Evolutionary conservation across 64 coral and sea anemone genomes (phyloP), one percentile per base, ranked within the genome.

Genomic region (Stichodactyla mertensii): DNA sequence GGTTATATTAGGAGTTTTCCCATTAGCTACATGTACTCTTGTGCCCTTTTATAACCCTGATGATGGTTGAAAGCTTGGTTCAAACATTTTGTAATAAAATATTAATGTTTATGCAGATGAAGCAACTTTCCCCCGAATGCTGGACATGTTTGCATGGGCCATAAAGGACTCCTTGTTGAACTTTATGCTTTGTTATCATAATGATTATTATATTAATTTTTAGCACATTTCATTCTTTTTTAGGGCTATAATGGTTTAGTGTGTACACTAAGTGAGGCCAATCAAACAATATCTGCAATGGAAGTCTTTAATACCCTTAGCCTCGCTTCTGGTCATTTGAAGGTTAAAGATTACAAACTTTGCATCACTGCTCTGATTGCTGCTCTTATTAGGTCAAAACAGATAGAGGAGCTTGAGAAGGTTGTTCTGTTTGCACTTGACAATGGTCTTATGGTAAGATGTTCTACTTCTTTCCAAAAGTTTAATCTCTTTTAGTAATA

Each of bases 231-330:
- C 57, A 59, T 59, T 59, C 20, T 84, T 84, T 85, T 61, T 4
- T 64, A 85, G 83, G 83, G 55, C 8, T 85, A 61, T 36, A 85
- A 62, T 85, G 52, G 55, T 55, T 18, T 85, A n/a, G 22, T 85
- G 5, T 85, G 83, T 85, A 5, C 60, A 36, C 55, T 85, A 16
- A 45, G 83, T 16, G 31, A 59, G 54, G 57, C 19, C 6, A 85
- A 85, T 64, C 83, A 55, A 61, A 85, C 60, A 8, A 85, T 61
- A 60, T 18, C n/a, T 55, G 83, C 83, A 7, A 58, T 85, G 45
- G 83, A 85, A 15, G 83, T 85, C 5, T 58, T 85, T 28, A 55
- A 81, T 28, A 81, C 36, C 51, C 19, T 81, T 4, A 81, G 52
- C 78, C 53, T 51, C 2, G 78, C 78, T 19, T 74, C 69, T 74